phyloP scores from a whole-genome alignment of 2,888 invertebrate species.

The Papilio protenor region DNA sequence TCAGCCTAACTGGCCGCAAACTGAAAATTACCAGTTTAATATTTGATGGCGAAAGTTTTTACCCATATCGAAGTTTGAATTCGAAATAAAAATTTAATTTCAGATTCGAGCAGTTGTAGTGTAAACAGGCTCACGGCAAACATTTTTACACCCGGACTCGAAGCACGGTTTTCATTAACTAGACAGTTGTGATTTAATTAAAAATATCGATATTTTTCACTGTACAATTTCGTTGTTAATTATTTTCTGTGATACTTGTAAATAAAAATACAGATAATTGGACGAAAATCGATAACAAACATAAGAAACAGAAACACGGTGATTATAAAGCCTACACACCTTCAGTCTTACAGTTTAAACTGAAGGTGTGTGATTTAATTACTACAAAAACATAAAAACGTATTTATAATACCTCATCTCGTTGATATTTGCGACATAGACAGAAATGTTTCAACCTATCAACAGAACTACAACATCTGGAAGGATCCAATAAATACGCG shows the following conservation, averaged over 20 bases:
- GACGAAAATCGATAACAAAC: constrained; percentile 20
- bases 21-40: neutral
- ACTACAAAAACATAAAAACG: constrained; percentile 30
- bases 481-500: constrained; percentile 72
- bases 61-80: neutral
- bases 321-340: neutral
- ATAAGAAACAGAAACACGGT: neutral
- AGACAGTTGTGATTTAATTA: constrained; percentile 37
- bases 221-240: constrained; percentile 12
- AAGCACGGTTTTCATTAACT: constrained; percentile 26
- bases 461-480: constrained; percentile 72
- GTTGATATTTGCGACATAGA: constrained; percentile 72
- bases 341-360: neutral
- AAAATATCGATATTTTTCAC: constrained; percentile 34
- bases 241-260: constrained; percentile 2
- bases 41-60: neutral
- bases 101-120: neutral
- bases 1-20: neutral
- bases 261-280: constrained; percentile 8
- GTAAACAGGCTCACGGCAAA: constrained; percentile 21
- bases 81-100: constrained; percentile 22
- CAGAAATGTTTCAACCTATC: constrained; percentile 77
- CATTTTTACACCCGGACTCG: constrained; percentile 23
- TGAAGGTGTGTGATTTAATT: neutral
- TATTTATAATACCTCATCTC: constrained; percentile 64